Evolutionary conservation across 2,888 invertebrate species (phyloP).

Genomic region (Ceramica pisi): DNA sequence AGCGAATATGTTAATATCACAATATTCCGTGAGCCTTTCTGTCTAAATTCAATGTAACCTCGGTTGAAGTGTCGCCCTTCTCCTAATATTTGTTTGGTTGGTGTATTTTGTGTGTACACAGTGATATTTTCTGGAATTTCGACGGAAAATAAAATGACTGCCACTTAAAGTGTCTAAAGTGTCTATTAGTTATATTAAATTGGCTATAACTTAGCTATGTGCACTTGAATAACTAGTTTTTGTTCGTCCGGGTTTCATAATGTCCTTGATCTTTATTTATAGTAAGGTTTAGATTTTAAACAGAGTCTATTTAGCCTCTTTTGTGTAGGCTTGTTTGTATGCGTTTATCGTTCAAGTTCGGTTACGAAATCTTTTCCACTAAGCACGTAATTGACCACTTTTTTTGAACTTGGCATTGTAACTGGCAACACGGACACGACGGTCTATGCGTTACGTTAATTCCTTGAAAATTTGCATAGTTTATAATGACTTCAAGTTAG

Average conservation of each 20-base stretch:
- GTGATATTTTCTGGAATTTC: neutral
- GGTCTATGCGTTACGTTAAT: conserved; percentile 4
- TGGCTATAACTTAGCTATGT: neutral
- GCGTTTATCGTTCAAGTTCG: conserved; percentile 19
- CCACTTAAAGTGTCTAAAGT: neutral
- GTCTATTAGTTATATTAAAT: neutral
- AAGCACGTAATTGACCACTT: conserved; percentile 36
- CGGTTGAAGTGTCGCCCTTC: conserved; percentile 16
- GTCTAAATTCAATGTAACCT: conserved; percentile 37
- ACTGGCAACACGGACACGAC: conserved; percentile 35
- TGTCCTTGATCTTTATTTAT: conserved; percentile 7
- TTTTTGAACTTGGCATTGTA: conserved; percentile 61
- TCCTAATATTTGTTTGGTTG: conserved; percentile 18
- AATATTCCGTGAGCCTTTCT: conserved; percentile 42
- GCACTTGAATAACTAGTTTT: conserved; percentile 7
- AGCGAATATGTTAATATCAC: conserved; percentile 52
- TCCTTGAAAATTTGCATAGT: conserved; percentile 14
- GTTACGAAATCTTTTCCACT: conserved; percentile 30
- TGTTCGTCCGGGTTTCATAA: neutral
- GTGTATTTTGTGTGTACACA: neutral
- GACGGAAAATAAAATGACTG: neutral
- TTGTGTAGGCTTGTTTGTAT: conserved; percentile 10
- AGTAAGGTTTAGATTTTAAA: neutral
- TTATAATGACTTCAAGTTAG: neutral
- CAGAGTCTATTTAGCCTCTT: neutral